Base-by-base conservation (phyloP, 2,113 vertebrate genomes). In the Sylvicapra grimmia region DNA sequence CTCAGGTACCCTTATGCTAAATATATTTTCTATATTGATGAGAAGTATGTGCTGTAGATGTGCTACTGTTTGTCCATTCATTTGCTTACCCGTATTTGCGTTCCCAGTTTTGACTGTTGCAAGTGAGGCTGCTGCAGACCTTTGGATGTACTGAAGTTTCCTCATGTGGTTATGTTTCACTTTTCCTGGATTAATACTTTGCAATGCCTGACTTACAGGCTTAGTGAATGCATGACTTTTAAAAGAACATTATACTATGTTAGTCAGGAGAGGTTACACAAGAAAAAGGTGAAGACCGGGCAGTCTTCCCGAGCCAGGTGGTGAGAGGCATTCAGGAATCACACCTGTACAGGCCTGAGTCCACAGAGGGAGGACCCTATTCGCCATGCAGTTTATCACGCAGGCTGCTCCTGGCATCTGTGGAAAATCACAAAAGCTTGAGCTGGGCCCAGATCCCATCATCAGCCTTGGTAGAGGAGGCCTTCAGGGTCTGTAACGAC, bases 371-470 rank as follows among this genome's bases (percentile, higher is more conserved):
- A 8, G 31, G 15, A 8, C 61, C 8, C 0, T 8, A 18, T 16
- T 31, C 3, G 14, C 6, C 61, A 33, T 18, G 61, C 61, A 33
- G 7, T 8, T 65, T 16, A 33, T 65, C 7, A 18, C 1, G 1
- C 3, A 65, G 61, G 31, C 31, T 33, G 4, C 31, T 18, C 15
- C 3, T 18, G 31, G 29, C 31, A 18, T 33, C 61, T 1, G 0
- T 18, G 31, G 61, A 33, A 33, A 65, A 18, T 33, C 31, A 33
- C 61, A 18, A 18, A 18, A 65, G 61, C 61, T 61, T 65, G 61
- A 65, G 15, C 31, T 65, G 61, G 61, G 31, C 31, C 31, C 61
- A 33, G 3, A 65, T 4, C 61, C 15, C 31, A 4, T 65, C 3
- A 0, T 65, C 61, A 33, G 14, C 61, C 7, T 65, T 65, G 15